A percentile compares a stretch with the other conserved stretches of the same genome.
Evolutionary conservation across 2,888 invertebrate genomes (phyloP).

Genomic region (Lumbricus terrestris): DNA sequence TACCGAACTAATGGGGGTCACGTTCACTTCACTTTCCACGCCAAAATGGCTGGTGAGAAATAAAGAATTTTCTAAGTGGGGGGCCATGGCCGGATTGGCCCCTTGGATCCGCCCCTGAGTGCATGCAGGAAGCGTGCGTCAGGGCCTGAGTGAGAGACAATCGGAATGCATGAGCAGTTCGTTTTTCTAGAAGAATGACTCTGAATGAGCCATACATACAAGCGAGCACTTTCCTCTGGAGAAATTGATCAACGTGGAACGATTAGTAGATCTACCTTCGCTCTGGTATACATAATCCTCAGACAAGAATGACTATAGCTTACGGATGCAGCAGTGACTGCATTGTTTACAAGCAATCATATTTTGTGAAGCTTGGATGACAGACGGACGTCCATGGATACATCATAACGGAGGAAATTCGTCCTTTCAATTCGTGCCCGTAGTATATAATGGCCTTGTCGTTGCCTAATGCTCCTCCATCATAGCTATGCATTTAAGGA

Average conservation of each 20-base stretch:
- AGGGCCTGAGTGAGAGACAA: not conserved
- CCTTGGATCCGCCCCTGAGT: too few relatives aligned
- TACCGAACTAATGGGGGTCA: too few relatives aligned
- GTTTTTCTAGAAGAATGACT: too few relatives aligned
- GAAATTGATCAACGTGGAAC: not conserved
- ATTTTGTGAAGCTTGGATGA: not conserved
- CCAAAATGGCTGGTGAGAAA: too few relatives aligned
- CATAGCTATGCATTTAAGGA: not conserved
- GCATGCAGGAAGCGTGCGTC: not conserved
- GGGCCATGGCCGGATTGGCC: too few relatives aligned
- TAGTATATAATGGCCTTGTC: not conserved
- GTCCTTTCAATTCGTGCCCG: not conserved
- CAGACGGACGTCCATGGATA: not conserved
- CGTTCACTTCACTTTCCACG: too few relatives aligned
- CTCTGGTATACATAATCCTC: not conserved
- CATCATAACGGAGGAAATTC: not conserved
- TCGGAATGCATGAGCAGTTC: not conserved
- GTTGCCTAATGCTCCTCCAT: not conserved
- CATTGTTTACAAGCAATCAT: not conserved
- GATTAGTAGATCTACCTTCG: too few relatives aligned
- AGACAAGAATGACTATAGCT: not conserved
- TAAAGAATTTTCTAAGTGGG: too few relatives aligned
- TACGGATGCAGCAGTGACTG: not conserved
- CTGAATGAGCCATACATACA: not conserved
- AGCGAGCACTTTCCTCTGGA: not conserved